These are phyloP conservation scores for Alitta virens DNA, from an alignment of 2,888 invertebrate species.

Conservation along the genomic window DNA sequence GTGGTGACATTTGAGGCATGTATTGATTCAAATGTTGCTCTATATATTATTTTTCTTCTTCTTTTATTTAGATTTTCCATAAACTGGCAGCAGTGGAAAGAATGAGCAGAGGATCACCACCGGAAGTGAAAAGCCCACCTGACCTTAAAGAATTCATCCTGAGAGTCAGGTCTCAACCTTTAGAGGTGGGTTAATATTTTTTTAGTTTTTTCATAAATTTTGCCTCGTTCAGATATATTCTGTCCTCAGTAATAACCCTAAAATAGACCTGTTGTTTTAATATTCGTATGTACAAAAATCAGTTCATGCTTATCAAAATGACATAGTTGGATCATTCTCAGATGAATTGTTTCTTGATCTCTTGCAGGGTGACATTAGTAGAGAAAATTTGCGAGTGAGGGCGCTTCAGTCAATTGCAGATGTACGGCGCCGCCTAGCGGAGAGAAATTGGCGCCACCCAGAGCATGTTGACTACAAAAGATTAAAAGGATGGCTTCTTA, in stretches of 20 bases:
- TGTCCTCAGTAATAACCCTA: no score
- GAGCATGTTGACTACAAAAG: slow-evolving; percentile 41
- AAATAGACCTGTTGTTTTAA: no score
- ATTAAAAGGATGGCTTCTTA: slow-evolving; percentile 39
- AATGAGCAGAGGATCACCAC: slow-evolving; percentile 34
- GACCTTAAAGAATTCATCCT: slow-evolving; percentile 43
- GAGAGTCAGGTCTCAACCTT: slow-evolving; percentile 38
- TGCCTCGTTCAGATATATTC: no score
- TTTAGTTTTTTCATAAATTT: no score
- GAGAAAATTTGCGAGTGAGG: slow-evolving; percentile 34
- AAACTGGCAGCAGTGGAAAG: slow-evolving; percentile 41
- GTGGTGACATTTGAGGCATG: background rate
- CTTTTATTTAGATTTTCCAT: slow-evolving; percentile 42
- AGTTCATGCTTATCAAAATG: no score
- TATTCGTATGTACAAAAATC: no score
- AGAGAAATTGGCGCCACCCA: slow-evolving; percentile 33
- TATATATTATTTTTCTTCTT: background rate
- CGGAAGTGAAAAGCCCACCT: slow-evolving; percentile 39
- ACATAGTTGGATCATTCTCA: no score
- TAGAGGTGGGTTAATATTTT: slow-evolving; percentile 42
- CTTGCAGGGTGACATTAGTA: slow-evolving; percentile 38
- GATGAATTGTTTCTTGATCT: background rate
- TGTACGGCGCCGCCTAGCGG: slow-evolving; percentile 30
- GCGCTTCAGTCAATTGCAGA: slow-evolving; percentile 32
- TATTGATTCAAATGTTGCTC: background rate